These are phyloP conservation scores for Balaenoptera acutorostrata DNA, from an alignment of 2,113 vertebrate species.

Conservation along the genomic window DNA sequence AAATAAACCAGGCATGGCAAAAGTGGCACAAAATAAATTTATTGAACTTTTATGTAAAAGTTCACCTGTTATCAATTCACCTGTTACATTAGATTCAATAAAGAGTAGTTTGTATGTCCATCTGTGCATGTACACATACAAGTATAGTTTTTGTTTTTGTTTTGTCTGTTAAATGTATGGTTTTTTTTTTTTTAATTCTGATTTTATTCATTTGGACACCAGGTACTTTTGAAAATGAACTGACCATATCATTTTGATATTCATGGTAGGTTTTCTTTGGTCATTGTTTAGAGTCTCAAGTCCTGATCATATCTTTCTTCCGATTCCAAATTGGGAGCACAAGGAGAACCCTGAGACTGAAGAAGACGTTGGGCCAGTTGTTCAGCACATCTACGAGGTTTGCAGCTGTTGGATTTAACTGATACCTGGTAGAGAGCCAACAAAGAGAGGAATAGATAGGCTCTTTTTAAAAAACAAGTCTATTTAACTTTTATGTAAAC, in stretches of 20 bases:
- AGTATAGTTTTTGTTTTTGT: background rate
- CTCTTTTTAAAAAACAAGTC: background rate
- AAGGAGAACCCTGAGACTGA: constrained; percentile 86
- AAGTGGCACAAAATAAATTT: background rate
- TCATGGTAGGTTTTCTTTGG: constrained; percentile 62
- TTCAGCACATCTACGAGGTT: constrained; percentile 96
- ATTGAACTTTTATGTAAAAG: background rate
- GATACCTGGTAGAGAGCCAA: background rate
- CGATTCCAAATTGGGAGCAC: constrained; percentile 93
- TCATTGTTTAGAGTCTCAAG: constrained; percentile 86
- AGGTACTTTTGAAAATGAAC: background rate
- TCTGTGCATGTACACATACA: background rate
- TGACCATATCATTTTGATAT: constrained; percentile 11
- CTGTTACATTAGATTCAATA: background rate
- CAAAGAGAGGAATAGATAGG: background rate
- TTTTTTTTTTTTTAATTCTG: background rate
- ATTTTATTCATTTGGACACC: background rate
- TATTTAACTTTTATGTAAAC: background rate
- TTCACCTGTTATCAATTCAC: background rate
- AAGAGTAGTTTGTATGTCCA: background rate
- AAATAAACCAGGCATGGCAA: background rate
- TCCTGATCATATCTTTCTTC: constrained; percentile 93
- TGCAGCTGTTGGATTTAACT: background rate
- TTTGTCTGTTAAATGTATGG: background rate
- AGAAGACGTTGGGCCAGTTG: constrained; percentile 94